Conservation (phyloP, 2,888 invertebrate genomes). For the Meloe dianella region DNA sequence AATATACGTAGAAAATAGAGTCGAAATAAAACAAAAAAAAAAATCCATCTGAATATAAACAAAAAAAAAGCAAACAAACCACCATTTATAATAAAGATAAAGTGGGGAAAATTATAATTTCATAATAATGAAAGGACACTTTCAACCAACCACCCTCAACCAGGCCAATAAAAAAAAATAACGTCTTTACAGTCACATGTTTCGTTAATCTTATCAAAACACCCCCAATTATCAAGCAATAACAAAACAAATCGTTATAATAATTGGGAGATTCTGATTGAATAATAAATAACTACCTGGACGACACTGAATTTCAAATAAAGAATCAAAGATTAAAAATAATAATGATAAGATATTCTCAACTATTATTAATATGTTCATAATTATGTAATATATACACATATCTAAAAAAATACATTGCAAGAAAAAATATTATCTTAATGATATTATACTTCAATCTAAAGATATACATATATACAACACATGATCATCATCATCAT, state of each 20-base stretch:
- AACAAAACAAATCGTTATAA: too few relatives aligned
- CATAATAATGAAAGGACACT: constrained; percentile 6
- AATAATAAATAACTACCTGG: constrained; percentile 10
- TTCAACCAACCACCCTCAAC: constrained; percentile 5
- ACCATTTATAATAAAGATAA: constrained; percentile 37
- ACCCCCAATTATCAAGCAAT: constrained; percentile 14
- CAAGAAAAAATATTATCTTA: constrained; percentile 59
- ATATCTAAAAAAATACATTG: constrained; percentile 60
- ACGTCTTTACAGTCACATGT: constrained; percentile 3
- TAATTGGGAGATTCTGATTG: background rate
- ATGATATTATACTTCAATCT: constrained; percentile 57
- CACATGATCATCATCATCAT: constrained; percentile 43
- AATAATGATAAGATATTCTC: background rate
- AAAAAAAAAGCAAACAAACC: background rate
- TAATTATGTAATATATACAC: constrained; percentile 54
- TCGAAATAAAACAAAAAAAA: too few relatives aligned
- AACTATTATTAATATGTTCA: constrained; percentile 45
- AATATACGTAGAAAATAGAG: background rate
- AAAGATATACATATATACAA: constrained; percentile 58
- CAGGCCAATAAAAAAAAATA: constrained; percentile 14
- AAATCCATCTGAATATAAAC: background rate
- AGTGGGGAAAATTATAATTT: constrained; percentile 29
- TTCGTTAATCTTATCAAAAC: background rate
- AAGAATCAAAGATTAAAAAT: background rate
- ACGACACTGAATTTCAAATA: background rate